A percentile compares a stretch with the other conserved stretches of the same genome.
Conservation (phyloP, 2,797 vertebrate genomes). For the Gastrophryne carolinensis region DNA sequence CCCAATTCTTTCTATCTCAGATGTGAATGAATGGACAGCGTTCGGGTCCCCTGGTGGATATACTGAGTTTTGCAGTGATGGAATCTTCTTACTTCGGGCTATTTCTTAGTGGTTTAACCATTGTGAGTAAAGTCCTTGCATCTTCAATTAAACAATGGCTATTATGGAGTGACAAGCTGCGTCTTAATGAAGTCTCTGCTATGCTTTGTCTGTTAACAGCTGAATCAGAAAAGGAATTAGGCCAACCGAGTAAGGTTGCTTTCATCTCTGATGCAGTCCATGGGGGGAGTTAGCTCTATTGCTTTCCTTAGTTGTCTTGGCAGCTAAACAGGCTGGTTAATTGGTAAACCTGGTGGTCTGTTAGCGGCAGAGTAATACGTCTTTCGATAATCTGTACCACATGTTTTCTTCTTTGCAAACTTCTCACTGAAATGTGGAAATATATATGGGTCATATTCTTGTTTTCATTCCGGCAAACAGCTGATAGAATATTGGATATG, state of each 20-base stretch:
- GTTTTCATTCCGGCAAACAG: not conserved
- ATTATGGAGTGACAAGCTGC: not conserved
- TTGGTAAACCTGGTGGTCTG: conserved; percentile 18
- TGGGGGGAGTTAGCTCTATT: not conserved
- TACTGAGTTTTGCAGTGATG: conserved; percentile 33
- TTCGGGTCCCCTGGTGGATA: conserved; percentile 40
- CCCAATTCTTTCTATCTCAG: not conserved
- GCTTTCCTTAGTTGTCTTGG: not conserved
- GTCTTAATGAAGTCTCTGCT: not conserved
- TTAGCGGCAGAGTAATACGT: not conserved
- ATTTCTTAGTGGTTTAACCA: not conserved
- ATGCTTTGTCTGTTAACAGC: not conserved
- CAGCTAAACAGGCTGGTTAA: conserved; percentile 24
- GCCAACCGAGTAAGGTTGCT: not conserved
- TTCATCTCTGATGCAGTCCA: conserved; percentile 19
- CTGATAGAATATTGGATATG: not conserved
- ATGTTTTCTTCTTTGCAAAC: conserved; percentile 1
- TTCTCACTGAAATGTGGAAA: not conserved
- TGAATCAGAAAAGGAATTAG: not conserved
- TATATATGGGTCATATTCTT: not conserved
- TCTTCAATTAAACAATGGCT: not conserved
- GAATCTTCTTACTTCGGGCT: conserved; percentile 6
- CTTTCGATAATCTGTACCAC: not conserved
- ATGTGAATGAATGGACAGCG: conserved; percentile 14
- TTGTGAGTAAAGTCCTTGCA: not conserved